Conservation (phyloP, 2,797 vertebrate genomes). For the Coilia nasus region DNA sequence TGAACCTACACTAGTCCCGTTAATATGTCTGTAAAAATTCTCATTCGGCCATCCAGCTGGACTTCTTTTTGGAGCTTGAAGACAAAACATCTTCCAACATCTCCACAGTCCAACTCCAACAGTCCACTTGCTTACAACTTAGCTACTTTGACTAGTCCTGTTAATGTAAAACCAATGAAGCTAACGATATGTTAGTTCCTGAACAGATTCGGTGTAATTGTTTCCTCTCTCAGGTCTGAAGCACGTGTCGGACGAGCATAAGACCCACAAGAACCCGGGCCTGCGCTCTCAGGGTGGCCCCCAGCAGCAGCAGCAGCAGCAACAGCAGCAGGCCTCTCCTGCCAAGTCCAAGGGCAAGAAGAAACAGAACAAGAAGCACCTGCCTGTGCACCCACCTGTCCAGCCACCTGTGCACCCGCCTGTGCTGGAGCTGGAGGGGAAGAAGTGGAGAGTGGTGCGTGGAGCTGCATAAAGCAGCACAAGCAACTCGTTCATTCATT, state of each 20-base stretch:
- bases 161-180: no score
- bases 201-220: no score
- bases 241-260: conserved; percentile 87
- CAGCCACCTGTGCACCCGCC: conserved; percentile 63
- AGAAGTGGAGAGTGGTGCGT: conserved; percentile 98
- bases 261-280: conserved; percentile 91
- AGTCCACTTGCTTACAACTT: no score
- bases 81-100: no score
- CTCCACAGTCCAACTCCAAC: no score
- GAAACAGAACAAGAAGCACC: conserved; percentile 32
- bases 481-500: no score
- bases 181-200: no score
- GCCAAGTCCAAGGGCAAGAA: conserved; percentile 69
- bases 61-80: no score
- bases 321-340: conserved; percentile 71
- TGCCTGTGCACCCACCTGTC: conserved; percentile 46
- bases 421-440: conserved; percentile 91
- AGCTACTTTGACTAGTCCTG: no score
- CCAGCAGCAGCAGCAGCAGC: conserved; percentile 54
- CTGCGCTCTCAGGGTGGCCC: conserved; percentile 76
- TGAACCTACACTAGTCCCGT: no score
- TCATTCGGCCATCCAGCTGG: no score
- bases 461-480: neutral
- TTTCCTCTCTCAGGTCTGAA: conserved; percentile 80
- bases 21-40: no score